Evolutionary conservation across 2,888 invertebrate species (phyloP), one percentile per base, ranked within the genome.

Genomic region (Spodoptera exigua): DNA sequence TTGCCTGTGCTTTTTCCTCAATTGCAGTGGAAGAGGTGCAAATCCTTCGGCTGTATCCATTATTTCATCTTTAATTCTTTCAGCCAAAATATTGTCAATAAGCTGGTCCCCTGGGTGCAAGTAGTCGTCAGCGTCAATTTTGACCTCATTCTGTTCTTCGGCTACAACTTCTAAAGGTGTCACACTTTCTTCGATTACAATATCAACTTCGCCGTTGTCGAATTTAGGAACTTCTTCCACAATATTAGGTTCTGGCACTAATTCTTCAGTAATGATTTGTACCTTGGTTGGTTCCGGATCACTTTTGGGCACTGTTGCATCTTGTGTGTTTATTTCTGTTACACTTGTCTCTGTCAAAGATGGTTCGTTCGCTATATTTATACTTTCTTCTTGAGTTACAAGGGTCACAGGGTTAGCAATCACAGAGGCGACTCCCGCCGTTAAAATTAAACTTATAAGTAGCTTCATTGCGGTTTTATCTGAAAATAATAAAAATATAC

Each of bases 1-100:
- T 3, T 83, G 76, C 41, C 81, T 84, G 35, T 83, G 77, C 18
- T 71, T 82, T 53, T 74, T 77, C 46, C 71, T 70, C 18, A 65
- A 55, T 9, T 27, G 27, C 4, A 90, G 78, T 1, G 92, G 88
- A 10, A 87, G 74, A 1, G 91, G 92, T 1, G 85, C 81, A 44
- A 91, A 92, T 5, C 93, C 91, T 11, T 87, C 90, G 0, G 92
- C 92, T 0, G 91, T 87, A 13, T 89, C 89, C 91, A 93, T 91
- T 34, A 91, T 88, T 81, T 93, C 92, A 49, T 86, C 85, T 47
- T 88, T 79, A 54, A 89, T 75, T 44, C 79, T 86, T 35, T 81
- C 74, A 9, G 82, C 56, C 14, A 86, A 54, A n/a, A 81, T 82
- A 61, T 83, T 82, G 41, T 80, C 70, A 21, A 83, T 79, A 36